Evolutionary conservation across 2,888 invertebrate genomes (phyloP), one percentile per base, ranked within the genome.

Genomic region (Rapana venosa): DNA sequence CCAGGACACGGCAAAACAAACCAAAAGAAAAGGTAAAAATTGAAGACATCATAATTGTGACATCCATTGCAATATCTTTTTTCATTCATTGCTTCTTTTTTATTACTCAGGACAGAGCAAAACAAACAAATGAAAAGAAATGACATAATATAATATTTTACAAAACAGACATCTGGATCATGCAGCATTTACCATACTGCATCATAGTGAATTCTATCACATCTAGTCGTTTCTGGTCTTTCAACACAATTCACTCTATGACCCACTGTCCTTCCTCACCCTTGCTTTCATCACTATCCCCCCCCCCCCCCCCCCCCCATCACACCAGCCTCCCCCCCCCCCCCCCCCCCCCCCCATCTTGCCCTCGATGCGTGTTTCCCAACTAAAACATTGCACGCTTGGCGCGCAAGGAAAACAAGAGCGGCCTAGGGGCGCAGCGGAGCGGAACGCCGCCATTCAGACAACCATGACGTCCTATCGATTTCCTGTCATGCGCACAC

Each of bases 311-410:
- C 77, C 32, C 35, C 79, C 36, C 20, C 79, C 61, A 36, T 56
- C 79, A 35, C 88, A 22, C 77, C 74, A n/a, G 13, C 35, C 17
- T 26, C 22, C 70, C 74, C 74, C 35, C 58, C 30, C 81, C 56
- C 15, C 88, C 22, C 35, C 36, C 56, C 35, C 30, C 13, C 74
- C 8, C 74, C 30, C 22, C 30, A 22, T 26, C 74, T n/a, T 30
- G 26, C 22, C 74, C 74, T 30, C 81, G 26, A 36, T 77, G 74
- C 58, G 32, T 77, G 58, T 86, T 74, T 81, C 85, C 86, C 85
- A 70, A 56, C 74, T 85, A 88, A 88, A 89, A 89, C 89, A 89
- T 85, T 83, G 89, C 89, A 89, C 89, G 89, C 89, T 85, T 47
- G 83, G 70, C 85, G 89, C 89, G 77, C 89, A 89, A 83, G 85